Evolutionary conservation across 2,797 vertebrate genomes (phyloP), one percentile per base, ranked within the genome.

Genomic region (Falco berigora): DNA sequence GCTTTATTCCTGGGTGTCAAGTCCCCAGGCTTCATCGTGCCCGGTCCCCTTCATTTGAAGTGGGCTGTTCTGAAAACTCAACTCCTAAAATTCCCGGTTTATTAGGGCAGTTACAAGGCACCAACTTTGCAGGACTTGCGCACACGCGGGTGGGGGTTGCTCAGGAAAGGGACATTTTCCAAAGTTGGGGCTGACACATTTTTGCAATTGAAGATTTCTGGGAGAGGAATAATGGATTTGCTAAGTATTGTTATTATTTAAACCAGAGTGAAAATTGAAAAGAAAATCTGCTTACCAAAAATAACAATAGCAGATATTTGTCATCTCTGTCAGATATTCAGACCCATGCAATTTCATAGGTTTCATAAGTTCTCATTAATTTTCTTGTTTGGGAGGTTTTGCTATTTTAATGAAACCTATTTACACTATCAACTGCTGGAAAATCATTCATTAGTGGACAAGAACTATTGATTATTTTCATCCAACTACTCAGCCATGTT

Each of bases 381-480:
- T 94, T 95, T 79, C 96, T 90, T 83, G 83, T 94, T 96, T 80
- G 92, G 90, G 89, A 96, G 83, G 90, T 92, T 96, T 94, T 93
- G 94, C 94, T 94, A 21, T 93, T 97, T 94, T 96, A 97, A 97
- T 96, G 94, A 91, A 97, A 94, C 90, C 95, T 94, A 74, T 94
- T 97, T 97, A 85, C 91, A 71, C 76, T 27, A 44, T 75, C 10
- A 0, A 86, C 92, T 89, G 92, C 95, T 95, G 92, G 95, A 96
- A 97, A 97, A 96, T 96, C 95, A 96, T 97, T 97, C 96, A 94
- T 94, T 96, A 94, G 93, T 38, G 34, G 86, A 94, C 94, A 90
- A 94, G 96, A 93, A 90, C 91, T 96, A 97, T 97, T 94, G 96
- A 96, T 97, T 97, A 94, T 95, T 97, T 95, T 92, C 86, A 90